Evolutionary conservation across 1,140 invertebrate genomes (phyloP), one percentile per base, ranked within the genome.

Genomic region (Triops cancriformis): DNA sequence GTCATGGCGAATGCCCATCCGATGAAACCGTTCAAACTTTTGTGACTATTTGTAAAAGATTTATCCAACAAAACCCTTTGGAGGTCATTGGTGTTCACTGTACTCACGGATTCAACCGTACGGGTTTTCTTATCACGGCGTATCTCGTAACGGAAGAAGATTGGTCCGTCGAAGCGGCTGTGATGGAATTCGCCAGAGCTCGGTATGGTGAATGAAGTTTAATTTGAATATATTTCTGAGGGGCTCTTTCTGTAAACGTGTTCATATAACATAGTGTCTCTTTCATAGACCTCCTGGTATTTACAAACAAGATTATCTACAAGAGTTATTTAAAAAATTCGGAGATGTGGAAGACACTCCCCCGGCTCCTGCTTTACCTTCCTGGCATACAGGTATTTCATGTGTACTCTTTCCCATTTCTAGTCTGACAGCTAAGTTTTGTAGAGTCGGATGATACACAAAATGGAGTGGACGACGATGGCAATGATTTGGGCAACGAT

Each of bases 51-150:
- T 94, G 94, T 79, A 87, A 88, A 43, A 89, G 89, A 74, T 97
- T 95, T 81, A 90, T 96, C 31, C 85, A 86, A n/a, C 87, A 94
- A 81, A 85, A 87, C 26, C 94, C 94, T 4, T 83, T 93, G 78
- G 89, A 95, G 81, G 86, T 91, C 23, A 92, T 97, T 80, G 95
- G 88, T 73, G 92, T 99, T 41, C 98, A 99, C 84, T 99, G 98
- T 83, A 99, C 98, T 0, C 98, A 99, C 87, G 98, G 98, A 0
- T 99, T 99, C 83, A 99, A 99, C 85, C 88, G 98, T 81, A 98
- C 96, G 28, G 98, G 94, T 1, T 99, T 98, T 84, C 86, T 99
- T 0, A 93, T 99, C 74, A 89, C 91, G 74, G 91, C 94, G 1
- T 99, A 94, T 85, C 88, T 99, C 81, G 92, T 98, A 7, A 90